Evolutionary conservation across 2,797 vertebrate genomes (phyloP).

Genomic region (Megaceryle alcyon): DNA sequence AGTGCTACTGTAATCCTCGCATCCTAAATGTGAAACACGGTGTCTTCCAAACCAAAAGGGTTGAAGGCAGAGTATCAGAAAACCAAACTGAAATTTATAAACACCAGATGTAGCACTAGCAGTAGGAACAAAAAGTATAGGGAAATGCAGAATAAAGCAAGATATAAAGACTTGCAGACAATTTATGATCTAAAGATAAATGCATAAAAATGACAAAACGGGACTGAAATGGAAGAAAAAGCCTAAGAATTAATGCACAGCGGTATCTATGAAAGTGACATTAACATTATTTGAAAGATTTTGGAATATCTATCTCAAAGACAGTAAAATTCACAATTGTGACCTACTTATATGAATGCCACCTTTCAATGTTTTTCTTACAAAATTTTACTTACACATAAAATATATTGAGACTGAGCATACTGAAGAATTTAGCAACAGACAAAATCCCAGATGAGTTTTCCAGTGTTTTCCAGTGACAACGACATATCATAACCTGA

Average conservation of each 20-base stretch:
- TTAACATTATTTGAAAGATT: background rate
- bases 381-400: background rate
- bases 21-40: background rate
- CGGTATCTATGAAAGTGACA: background rate
- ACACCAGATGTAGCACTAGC: background rate
- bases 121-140: background rate
- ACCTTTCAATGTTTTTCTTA: background rate
- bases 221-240: background rate
- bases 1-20: background rate
- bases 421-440: background rate
- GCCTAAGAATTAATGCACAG: background rate
- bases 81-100: background rate
- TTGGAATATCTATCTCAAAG: background rate
- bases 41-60: background rate
- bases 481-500: background rate
- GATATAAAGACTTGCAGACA: background rate
- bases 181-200: background rate
- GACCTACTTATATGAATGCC: background rate
- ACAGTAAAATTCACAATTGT: background rate
- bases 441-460: background rate
- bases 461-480: background rate
- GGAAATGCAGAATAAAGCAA: background rate
- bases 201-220: background rate
- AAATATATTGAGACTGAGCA: background rate
- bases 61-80: background rate